Percentiles rank a stretch among this genome's conserved stretches.
Evolutionary conservation across 1,140 invertebrate genomes (phyloP).

Genomic region (Gryllus bimaculatus): DNA sequence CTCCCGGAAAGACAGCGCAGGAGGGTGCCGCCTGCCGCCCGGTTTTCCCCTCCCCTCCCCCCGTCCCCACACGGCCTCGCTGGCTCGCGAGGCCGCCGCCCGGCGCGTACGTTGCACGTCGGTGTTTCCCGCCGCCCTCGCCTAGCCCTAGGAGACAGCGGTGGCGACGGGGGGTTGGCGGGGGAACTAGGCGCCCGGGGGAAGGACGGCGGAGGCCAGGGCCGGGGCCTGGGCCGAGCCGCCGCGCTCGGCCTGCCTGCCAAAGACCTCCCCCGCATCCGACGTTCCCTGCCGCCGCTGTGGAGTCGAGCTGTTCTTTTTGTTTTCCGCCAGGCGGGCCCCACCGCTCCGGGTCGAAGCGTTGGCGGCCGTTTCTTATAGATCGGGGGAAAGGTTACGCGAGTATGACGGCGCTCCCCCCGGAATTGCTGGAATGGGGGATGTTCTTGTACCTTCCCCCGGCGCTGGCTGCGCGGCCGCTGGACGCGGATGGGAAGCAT

Average conservation of each 20-base stretch:
- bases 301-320: neutral
- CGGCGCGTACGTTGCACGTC: neutral
- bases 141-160: neutral
- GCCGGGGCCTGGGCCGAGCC: no score
- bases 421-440: neutral
- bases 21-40: no score
- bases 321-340: neutral
- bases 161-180: neutral
- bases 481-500: no score
- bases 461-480: neutral
- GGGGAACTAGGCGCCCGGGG: neutral
- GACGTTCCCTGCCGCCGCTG: neutral
- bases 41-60: no score
- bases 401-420: neutral
- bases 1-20: neutral
- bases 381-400: neutral
- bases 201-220: neutral
- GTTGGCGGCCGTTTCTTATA: neutral
- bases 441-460: neutral
- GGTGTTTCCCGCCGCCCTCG: neutral
- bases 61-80: neutral
- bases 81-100: neutral
- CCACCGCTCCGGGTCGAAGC: neutral
- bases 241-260: neutral
- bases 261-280: neutral